A percentile compares a stretch with the other conserved stretches of the same genome.
Evolutionary conservation across 2,888 invertebrate species (phyloP).

Genomic region (Seira sanloemensis): DNA sequence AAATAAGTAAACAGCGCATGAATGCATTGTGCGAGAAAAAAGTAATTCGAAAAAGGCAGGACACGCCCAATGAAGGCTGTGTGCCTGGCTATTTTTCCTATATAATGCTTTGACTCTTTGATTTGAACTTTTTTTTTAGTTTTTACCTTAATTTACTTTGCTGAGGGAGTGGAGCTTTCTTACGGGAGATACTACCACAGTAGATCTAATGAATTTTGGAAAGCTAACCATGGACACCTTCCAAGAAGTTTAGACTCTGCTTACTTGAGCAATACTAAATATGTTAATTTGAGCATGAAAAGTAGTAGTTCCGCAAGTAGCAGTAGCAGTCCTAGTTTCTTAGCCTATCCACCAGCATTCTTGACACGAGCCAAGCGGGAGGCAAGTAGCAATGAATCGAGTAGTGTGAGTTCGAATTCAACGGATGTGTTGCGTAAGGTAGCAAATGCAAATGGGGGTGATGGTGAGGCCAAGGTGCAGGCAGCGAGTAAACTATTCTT

Average conservation of each 20-base stretch:
- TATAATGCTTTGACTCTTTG: background rate
- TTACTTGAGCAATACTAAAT: background rate
- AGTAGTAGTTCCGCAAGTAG: background rate
- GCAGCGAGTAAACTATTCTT: background rate
- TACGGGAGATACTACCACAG: background rate
- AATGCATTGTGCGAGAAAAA: background rate
- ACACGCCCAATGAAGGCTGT: background rate
- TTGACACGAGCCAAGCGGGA: background rate
- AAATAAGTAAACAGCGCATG: too few species aligned
- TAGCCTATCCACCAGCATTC: background rate
- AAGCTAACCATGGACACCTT: background rate
- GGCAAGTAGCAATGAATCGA: background rate
- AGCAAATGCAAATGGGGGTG: constrained; percentile 8
- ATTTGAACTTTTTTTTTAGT: constrained; percentile 18
- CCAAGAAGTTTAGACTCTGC: background rate
- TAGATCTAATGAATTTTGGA: background rate
- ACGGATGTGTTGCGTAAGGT: background rate
- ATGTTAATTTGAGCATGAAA: background rate
- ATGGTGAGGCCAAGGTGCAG: background rate
- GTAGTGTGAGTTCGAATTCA: background rate
- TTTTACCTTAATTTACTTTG: constrained; percentile 19
- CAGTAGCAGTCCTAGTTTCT: background rate
- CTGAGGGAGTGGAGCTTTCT: constrained; percentile 39
- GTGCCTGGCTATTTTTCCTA: background rate
- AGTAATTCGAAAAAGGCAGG: background rate